Conservation (phyloP, 30 jellyfish, hydroid and myxozoan species). For the Turritopsis dohrnii region DNA sequence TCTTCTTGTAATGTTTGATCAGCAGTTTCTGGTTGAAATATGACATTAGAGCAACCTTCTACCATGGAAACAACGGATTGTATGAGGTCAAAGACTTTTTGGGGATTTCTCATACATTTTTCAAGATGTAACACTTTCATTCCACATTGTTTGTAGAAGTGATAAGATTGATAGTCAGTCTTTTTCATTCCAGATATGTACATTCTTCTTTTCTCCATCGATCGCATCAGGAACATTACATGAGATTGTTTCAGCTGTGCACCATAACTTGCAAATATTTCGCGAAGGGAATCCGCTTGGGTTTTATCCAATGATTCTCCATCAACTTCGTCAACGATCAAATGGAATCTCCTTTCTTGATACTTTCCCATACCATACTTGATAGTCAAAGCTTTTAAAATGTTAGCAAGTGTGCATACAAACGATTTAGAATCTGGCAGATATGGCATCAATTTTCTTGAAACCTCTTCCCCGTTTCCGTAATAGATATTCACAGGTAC, state of each 20-base stretch:
- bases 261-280: background rate
- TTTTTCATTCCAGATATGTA: background rate
- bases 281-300: background rate
- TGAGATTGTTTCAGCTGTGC: background rate
- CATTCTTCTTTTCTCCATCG: background rate
- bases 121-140: background rate
- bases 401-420: background rate
- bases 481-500: background rate
- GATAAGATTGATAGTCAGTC: background rate
- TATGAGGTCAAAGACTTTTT: background rate
- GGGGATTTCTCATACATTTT: background rate
- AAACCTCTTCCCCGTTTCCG: background rate
- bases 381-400: background rate
- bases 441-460: background rate
- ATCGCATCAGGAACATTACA: background rate
- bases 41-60: background rate
- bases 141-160: background rate
- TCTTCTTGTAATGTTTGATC: background rate
- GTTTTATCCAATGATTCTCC: background rate
- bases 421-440: background rate
- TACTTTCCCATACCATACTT: background rate
- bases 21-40: background rate
- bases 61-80: background rate
- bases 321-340: background rate
- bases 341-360: background rate